Evolutionary conservation across 2,797 vertebrate species (phyloP), one percentile per base, ranked within the genome.

Genomic region (Tamandua tetradactyla): DNA sequence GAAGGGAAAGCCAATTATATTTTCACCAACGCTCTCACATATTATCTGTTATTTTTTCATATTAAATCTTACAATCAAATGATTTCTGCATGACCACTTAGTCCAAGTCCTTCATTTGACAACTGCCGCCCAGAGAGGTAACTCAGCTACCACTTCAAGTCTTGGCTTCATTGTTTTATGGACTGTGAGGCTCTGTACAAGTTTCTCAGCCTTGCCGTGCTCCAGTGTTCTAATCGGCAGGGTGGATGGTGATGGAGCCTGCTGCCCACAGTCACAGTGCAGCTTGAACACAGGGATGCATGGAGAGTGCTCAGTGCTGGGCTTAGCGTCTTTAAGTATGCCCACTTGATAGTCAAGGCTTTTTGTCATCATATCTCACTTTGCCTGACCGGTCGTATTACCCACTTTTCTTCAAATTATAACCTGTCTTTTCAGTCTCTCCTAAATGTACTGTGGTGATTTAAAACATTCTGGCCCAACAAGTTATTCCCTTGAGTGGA

Each of bases 401-500:
- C 40, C 32, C 20, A 7, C 32, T 83, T 87, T 89, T 55, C 82
- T 75, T 66, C 12, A 68, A 49, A 59, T 75, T 76, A 42, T 25
- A 42, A 20, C 3, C 62, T 9, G 7, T 57, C 17, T 61, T 66
- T 82, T 42, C 5, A 76, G 20, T 59, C 25, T 89, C 15, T 55
- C 42, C 66, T 64, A 69, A 55, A 18, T 18, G 40, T 27, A 40
- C 14, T 44, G 9, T 40, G 27, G 20, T 66, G 13, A 18, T 66
- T 76, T 47, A 57, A 91, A 69, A 92, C 72, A 13, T 93, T 91
- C 66, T 95, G 59, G 55, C 32, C 44, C 44, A 61, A 7, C 74
- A 71, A 94, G 20, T 80, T 87, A 71, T 61, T 87, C 78, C 32
- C 49, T 87, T 32, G 37, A 49, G 86, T 91, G 23, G 59, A 94